Base-by-base conservation (phyloP, 2,113 vertebrate genomes). In the Symphodus melops region DNA sequence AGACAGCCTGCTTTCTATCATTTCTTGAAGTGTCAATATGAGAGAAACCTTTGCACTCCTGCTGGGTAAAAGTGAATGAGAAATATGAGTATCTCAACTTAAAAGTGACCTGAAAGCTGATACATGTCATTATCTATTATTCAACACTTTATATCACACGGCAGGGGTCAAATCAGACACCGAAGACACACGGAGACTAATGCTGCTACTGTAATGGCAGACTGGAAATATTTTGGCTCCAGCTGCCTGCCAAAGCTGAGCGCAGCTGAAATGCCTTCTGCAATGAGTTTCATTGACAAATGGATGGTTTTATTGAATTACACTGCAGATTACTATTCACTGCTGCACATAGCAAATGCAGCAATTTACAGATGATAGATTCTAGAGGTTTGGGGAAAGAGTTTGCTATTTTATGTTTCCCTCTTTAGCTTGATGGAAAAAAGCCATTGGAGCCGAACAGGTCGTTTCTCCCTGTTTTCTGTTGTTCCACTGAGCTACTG, bases 11-110 rank as follows among this genome's bases (percentile, higher is more conserved):
- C 73, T 86, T 57, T 36, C 11, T 72, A 82, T 79, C 53, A 91
- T 92, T 91, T 92, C 90, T 88, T 86, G 78, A 76, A 52, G 71
- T 90, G 85, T 91, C 90, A 82, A 52, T 51, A 65, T 70, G 63
- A 68, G 51, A 88, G 55, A 83, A 19, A 44, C 19, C 21, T 28
- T 49, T 52, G 55, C 44, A 65, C 77, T 81, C 60, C 61, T 63
- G 62, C 51, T 60, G 23, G 42, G 7, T 25, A 19, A 57, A 68
- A 60, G 55, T 72, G 53, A 42, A 54, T 61, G 61, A 59, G 56
- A 79, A 77, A 49, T 14, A 1, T 16, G 19, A 19, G 33, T 76
- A 68, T 77, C 67, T 81, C 8, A 20, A 21, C 25, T 56, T 4
- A 48, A 53, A 77, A 61, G 41, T 65, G 51, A 65, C 57, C 62